Evolutionary conservation across 2,888 invertebrate species (phyloP).

Genomic region (Watsonalla cultraria): DNA sequence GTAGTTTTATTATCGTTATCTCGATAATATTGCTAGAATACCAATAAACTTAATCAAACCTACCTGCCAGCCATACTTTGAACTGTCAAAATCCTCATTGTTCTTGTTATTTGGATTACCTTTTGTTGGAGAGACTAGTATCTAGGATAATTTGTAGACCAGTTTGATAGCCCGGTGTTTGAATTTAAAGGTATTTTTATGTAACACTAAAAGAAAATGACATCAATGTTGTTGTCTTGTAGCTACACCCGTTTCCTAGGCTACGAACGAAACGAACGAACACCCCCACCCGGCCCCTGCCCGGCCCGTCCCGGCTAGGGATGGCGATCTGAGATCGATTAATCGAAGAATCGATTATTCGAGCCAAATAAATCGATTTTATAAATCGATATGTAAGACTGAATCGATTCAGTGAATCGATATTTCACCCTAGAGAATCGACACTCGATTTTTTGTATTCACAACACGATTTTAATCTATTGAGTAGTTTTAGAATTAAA

Average conservation of each 20-base stretch:
- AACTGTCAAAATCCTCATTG: constrained; percentile 64
- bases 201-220: constrained; percentile 55
- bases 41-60: constrained; percentile 36
- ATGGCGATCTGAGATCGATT: too few relatives aligned
- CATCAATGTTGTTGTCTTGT: constrained; percentile 72
- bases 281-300: neutral
- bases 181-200: constrained; percentile 40
- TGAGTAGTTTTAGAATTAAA: too few relatives aligned
- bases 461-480: too few relatives aligned
- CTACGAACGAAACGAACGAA: constrained; percentile 46
- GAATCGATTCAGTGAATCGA: too few relatives aligned
- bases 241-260: constrained; percentile 77
- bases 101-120: constrained; percentile 18
- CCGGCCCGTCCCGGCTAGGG: constrained; percentile 22
- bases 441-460: too few relatives aligned
- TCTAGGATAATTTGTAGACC: constrained; percentile 13
- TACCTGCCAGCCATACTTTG: constrained; percentile 69
- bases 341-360: too few relatives aligned
- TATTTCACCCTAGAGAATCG: too few relatives aligned
- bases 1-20: constrained; percentile 7
- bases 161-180: constrained; percentile 10
- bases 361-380: too few relatives aligned
- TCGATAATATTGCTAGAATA: constrained; percentile 11
- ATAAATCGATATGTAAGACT: too few relatives aligned
- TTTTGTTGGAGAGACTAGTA: constrained; percentile 8